These are phyloP conservation scores for Carlito syrichta DNA, from an alignment of 2,113 vertebrate species.

Conservation along the genomic window DNA sequence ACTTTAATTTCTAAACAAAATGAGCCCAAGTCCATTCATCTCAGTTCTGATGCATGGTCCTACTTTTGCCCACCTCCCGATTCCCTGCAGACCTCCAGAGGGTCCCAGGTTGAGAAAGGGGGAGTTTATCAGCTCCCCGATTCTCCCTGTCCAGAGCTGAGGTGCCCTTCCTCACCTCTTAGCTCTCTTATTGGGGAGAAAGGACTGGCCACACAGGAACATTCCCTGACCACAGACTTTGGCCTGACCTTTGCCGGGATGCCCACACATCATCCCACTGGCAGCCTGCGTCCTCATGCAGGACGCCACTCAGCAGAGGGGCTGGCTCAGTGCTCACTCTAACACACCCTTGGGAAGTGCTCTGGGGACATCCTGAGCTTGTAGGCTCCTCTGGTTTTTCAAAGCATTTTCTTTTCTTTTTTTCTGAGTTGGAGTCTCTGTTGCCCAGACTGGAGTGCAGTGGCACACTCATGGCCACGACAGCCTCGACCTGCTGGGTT, in stretches of 20 bases:
- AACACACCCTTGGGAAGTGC: background rate
- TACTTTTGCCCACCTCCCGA: background rate
- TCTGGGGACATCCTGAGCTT: background rate
- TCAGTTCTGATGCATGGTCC: background rate
- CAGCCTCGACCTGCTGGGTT: too few relatives aligned
- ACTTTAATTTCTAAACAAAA: background rate
- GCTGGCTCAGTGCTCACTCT: fast-evolving
- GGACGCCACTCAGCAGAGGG: background rate
- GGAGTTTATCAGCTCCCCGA: background rate
- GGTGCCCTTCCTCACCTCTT: background rate
- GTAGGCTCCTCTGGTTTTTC: background rate
- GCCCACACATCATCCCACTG: fast-evolving
- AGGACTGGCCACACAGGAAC: background rate
- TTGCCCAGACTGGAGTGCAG: too few relatives aligned
- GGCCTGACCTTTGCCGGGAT: background rate
- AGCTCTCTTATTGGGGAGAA: background rate
- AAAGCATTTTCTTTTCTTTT: too few relatives aligned
- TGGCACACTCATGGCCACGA: too few relatives aligned
- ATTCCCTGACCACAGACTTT: background rate
- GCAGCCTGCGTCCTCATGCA: background rate
- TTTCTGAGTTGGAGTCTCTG: too few relatives aligned
- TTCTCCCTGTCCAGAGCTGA: background rate
- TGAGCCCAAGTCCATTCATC: background rate
- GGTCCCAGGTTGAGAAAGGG: background rate
- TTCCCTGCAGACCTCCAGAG: background rate